A percentile compares a stretch with the other conserved stretches of the same genome.
phyloP scores from a whole-genome alignment of 1,140 invertebrate species.

The Thaumatotibia leucotreta region DNA sequence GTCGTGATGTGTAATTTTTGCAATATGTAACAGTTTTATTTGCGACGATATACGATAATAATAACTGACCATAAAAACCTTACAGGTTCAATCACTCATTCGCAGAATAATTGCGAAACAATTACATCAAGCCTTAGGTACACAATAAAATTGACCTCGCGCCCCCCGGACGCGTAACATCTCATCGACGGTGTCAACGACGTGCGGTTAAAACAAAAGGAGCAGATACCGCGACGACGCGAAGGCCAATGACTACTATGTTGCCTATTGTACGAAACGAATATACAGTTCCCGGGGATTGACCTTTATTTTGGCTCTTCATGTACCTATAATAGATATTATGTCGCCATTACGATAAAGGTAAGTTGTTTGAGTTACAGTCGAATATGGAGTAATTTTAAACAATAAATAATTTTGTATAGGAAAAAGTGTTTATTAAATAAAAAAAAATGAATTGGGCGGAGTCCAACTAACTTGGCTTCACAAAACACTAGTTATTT shows the following conservation, averaged over 20 bases:
- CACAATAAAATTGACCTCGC: conserved; percentile 57
- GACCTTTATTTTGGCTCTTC: conserved; percentile 48
- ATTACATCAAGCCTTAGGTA: conserved; percentile 58
- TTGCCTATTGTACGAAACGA: conserved; percentile 32
- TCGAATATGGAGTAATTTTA: too few species aligned
- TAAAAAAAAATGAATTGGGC: too few species aligned
- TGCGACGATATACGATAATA: too few species aligned
- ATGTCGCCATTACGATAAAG: background rate
- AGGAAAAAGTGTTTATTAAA: too few species aligned
- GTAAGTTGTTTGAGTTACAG: background rate
- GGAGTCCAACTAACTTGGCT: too few species aligned
- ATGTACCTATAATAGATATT: too few species aligned
- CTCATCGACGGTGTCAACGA: conserved; percentile 20
- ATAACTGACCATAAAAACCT: too few species aligned
- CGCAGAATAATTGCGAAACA: conserved; percentile 49
- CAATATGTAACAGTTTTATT: too few species aligned
- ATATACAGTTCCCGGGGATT: conserved; percentile 48
- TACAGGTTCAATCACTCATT: conserved; percentile 47
- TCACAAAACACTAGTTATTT: too few species aligned
- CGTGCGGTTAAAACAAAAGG: conserved; percentile 57
- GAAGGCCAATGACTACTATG: conserved; percentile 56
- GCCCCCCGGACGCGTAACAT: conserved; percentile 46
- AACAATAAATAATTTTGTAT: too few species aligned
- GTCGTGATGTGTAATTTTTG: too few species aligned
- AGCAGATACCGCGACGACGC: conserved; percentile 50